Base-by-base conservation (phyloP, 2,797 vertebrate genomes). In the Lutjanus argentimaculatus region DNA sequence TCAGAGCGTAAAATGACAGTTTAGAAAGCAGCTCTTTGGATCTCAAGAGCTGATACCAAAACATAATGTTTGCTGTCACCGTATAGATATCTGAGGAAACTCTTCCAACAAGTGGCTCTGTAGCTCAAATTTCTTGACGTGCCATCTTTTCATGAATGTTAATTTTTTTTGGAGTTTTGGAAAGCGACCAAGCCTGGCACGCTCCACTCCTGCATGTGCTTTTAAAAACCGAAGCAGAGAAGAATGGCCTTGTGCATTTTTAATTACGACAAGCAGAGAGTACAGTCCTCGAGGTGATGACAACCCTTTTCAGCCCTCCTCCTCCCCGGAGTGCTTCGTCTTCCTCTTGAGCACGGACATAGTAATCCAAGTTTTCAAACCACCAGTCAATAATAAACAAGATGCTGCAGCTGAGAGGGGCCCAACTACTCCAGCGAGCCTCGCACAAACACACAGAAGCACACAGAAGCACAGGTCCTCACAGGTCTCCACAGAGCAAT, bases 181-280 rank as follows among this genome's bases (percentile, higher is more conserved):
- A 69, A 49, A 56, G 49, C 36, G 56, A 16, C 51, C 42, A n/a
- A 45, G 6, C 17, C 36, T 17, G 30, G 7, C 8, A 36, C n/a
- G 3, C 19, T 67, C 21, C 21, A 30, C 16, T 21, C 43, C 14
- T 7, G 11, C 46, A 42, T 16, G 16, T 43, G 11, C 46, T 67
- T 46, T 67, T 5, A 22, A 59, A 14, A 65, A 16, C 4, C 3
- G 8, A 36, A 8, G 52, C n/a, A 59, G 25, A 13, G 46, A 19
- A 53, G 12, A 68, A 43, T 8, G 3, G 2, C 53, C 14, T 49
- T 45, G 36, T 48, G 22, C 14, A 64, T 72, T 13, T 72, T 77
- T 69, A n/a, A 76, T 73, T 8, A 25, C 17, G 48, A 51, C 61
- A 36, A 13, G 46, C 21, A 57, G 57, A 57, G 57, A 75, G 48